Evolutionary conservation across 2,888 invertebrate genomes (phyloP), one percentile per base, ranked within the genome.

Genomic region (Netelia melanura): DNA sequence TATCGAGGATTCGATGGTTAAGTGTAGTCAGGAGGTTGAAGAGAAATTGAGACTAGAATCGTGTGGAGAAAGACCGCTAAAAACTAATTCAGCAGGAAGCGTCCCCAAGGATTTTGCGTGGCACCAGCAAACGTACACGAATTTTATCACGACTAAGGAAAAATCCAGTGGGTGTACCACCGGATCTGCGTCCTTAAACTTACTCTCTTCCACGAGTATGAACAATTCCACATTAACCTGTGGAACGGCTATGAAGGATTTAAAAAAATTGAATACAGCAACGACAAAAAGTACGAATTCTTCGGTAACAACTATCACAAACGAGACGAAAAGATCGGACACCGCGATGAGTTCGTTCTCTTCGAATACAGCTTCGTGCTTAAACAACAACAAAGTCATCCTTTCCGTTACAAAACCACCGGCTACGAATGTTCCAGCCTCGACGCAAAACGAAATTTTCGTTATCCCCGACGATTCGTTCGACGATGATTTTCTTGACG

Each of bases 11-110:
- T 90, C 87, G 10, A 91, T 92, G 90, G 88, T 90, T 6, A 90
- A 86, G 48, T 92, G 92, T 64, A 92, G 91, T 72, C 92, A 92
- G 48, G 92, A 92, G 72, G 84, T 92, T 10, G 92, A 92, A 48
- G 87, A 88, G 23, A 91, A 88, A 72, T 80, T 91, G 11, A 88
- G 87, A 6, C 83, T 90, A 11, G 85, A 72, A 10, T 64, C 77
- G 9, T 38, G 52, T 38, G 56, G 62, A 0, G 81, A 54, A 23
- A 64, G 23, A 14, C 62, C 83, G 1, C 62, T 70, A 10, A 77
- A 14, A 30, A 21, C 23, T 1, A 72, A 79, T 68, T 54, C 72
- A 1, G 30, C 10, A 10, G 67, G 64, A n/a, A 76, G 48, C 10
- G 52, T 21, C 2, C 6, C 23, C 10, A 82, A 76, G 76, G 72